These are phyloP conservation scores for Drosophila nigromelanica DNA, from an alignment of 1,140 invertebrate species.

Conservation along the genomic window DNA sequence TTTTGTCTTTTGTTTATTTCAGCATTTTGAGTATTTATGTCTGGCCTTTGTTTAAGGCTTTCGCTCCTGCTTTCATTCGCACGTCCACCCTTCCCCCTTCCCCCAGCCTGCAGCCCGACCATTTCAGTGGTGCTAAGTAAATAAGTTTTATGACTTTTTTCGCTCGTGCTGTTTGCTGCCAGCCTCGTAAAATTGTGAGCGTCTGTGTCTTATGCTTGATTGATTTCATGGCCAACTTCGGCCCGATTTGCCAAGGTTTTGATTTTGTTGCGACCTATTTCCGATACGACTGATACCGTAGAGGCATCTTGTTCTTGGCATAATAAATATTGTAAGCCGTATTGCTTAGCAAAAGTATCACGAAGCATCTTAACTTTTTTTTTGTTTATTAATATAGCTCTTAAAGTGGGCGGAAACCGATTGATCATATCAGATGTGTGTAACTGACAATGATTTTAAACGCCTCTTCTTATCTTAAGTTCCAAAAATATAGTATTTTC, in stretches of 20 bases:
- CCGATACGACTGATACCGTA: not conserved
- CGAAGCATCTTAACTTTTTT: not conserved
- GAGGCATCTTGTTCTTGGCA: not conserved
- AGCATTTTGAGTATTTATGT: constrained; percentile 58
- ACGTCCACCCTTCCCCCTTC: constrained; percentile 3
- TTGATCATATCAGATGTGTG: not conserved
- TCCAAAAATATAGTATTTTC: too few species aligned
- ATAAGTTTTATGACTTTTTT: constrained; percentile 80
- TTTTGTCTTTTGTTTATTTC: constrained; percentile 33
- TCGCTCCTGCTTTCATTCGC: constrained; percentile 1
- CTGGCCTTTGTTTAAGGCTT: constrained; percentile 58
- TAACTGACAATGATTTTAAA: too few species aligned
- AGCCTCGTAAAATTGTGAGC: constrained; percentile 67
- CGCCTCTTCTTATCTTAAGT: too few species aligned
- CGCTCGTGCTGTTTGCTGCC: constrained; percentile 36
- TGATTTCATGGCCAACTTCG: constrained; percentile 63
- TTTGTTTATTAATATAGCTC: not conserved
- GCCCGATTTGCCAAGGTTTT: constrained; percentile 13
- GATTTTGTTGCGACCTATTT: constrained; percentile 3
- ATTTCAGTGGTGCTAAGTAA: constrained; percentile 75
- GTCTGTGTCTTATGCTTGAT: constrained; percentile 67
- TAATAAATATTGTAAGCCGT: constrained; percentile 5
- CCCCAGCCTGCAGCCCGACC: constrained; percentile 20
- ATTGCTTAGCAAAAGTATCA: not conserved
- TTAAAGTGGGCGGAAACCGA: not conserved